Conservation (phyloP, 2,113 vertebrate species). For the Euleptes europaea region DNA sequence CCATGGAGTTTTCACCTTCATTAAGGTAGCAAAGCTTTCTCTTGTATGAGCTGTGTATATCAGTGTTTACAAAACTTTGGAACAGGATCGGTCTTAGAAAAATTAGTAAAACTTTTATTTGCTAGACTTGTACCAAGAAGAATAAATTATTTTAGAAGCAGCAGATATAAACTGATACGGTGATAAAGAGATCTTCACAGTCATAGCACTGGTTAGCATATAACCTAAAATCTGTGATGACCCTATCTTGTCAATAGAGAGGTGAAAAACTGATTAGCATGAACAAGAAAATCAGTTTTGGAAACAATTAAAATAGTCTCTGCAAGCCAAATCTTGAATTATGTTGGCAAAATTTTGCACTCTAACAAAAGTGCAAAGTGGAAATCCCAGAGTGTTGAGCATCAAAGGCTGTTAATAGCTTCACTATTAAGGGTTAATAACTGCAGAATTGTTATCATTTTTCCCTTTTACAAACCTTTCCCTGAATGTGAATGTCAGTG, state of each 20-base stretch:
- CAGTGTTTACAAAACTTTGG: not conserved
- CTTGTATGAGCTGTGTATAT: not conserved
- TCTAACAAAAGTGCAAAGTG: not conserved
- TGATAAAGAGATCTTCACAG: not conserved
- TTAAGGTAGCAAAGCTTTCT: not conserved
- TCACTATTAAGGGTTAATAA: constrained; percentile 36
- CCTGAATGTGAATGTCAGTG: constrained; percentile 37
- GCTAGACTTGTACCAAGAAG: not conserved
- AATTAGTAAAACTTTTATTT: not conserved
- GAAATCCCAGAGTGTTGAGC: constrained; percentile 25
- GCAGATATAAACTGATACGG: not conserved
- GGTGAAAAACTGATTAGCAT: not conserved
- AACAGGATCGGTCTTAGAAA: not conserved
- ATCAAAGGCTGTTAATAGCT: constrained; percentile 35
- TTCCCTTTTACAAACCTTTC: constrained; percentile 29
- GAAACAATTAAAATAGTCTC: not conserved
- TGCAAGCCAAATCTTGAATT: not conserved
- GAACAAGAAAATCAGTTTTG: not conserved
- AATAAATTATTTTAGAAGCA: not conserved
- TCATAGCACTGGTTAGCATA: not conserved
- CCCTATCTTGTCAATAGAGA: not conserved
- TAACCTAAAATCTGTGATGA: too few relatives aligned
- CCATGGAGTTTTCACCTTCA: not conserved
- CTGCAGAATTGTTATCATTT: constrained; percentile 55
- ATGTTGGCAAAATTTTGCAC: not conserved